These are phyloP conservation scores for Clarias pachynema DNA, from an alignment of 2,797 vertebrate genomes.

Conservation along the genomic window DNA sequence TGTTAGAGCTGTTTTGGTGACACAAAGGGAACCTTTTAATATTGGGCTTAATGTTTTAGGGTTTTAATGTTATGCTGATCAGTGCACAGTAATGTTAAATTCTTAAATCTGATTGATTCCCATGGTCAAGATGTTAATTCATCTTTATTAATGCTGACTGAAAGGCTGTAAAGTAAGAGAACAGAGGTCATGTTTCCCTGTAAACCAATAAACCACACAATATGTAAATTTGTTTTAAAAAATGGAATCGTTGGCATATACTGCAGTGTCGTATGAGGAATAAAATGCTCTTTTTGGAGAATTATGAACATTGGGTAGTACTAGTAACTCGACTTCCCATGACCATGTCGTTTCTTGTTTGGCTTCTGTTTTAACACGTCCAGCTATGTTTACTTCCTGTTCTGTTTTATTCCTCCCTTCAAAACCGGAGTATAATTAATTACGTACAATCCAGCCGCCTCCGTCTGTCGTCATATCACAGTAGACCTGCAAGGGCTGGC, in stretches of 20 bases:
- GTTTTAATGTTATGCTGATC: background rate
- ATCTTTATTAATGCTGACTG: background rate
- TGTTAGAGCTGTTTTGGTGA: no score
- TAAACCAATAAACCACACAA: no score
- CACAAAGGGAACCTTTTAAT: no score
- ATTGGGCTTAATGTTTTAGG: no score
- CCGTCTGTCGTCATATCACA: conserved; percentile 94
- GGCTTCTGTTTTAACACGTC: no score
- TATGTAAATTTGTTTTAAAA: background rate
- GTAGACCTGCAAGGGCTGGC: conserved; percentile 85
- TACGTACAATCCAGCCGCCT: conserved; percentile 95
- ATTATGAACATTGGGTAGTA: background rate
- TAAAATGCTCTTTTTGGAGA: background rate
- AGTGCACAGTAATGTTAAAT: background rate
- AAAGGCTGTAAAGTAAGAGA: background rate
- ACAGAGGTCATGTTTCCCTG: background rate
- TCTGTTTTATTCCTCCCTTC: background rate
- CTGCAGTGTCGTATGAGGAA: no score
- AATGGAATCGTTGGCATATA: background rate
- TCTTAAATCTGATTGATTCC: background rate
- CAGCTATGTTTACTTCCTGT: no score
- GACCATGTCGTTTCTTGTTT: background rate
- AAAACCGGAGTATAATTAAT: background rate
- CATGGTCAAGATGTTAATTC: background rate
- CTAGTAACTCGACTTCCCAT: no score